phyloP scores from a whole-genome alignment of 2,113 vertebrate species.

The Notarius quadriscutis region DNA sequence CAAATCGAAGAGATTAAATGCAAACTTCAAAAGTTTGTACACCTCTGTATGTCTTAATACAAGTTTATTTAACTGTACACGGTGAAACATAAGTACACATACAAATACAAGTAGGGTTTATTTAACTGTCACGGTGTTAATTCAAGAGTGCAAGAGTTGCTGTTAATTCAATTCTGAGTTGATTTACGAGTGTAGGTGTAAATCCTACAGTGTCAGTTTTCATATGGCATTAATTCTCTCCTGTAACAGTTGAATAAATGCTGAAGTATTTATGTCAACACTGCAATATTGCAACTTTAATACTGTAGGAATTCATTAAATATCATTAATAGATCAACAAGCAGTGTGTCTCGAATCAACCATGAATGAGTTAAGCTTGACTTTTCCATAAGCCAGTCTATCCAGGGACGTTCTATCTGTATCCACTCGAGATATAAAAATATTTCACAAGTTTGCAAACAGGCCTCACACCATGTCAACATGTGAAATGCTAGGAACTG shows the following conservation, averaged over 20 bases:
- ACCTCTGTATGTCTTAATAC: not conserved
- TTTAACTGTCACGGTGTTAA: not conserved
- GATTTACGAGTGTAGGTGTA: not conserved
- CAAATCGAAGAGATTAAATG: not conserved
- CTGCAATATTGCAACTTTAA: not conserved
- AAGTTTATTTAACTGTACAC: not conserved
- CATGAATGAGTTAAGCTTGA: not conserved
- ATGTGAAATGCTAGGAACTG: constrained; percentile 20
- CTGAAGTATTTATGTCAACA: not conserved
- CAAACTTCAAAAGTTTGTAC: not conserved
- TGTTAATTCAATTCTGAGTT: not conserved
- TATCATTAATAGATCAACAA: not conserved
- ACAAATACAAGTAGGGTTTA: not conserved
- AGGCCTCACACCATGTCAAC: constrained; percentile 9
- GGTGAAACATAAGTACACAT: not conserved
- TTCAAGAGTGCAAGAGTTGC: not conserved
- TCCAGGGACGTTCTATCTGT: not conserved
- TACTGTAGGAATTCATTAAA: not conserved
- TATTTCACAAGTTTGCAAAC: constrained; percentile 15
- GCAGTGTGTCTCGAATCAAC: not conserved
- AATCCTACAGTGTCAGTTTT: not conserved
- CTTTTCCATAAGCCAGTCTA: not conserved
- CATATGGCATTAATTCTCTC: not conserved
- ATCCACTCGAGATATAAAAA: constrained; percentile 1
- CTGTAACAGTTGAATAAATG: not conserved